These are phyloP conservation scores for Mustela nigripes DNA, from an alignment of 2,113 vertebrate species.

Conservation along the genomic window DNA sequence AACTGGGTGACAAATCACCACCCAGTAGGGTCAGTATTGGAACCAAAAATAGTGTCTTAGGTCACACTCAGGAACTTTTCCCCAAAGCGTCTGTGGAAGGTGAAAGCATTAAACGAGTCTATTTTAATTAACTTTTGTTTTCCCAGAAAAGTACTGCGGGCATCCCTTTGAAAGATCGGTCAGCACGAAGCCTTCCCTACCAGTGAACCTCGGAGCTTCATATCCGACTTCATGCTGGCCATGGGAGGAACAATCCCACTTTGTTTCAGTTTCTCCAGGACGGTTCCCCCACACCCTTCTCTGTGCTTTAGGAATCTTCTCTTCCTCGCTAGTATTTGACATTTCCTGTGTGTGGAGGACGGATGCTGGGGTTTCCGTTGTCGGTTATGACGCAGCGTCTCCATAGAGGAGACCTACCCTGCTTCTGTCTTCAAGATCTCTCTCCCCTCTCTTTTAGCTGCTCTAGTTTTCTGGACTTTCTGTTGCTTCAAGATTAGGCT, in stretches of 20 bases:
- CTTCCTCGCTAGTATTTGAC: background rate
- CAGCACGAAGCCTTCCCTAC: background rate
- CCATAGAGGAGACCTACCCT: background rate
- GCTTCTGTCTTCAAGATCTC: background rate
- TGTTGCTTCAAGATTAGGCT: background rate
- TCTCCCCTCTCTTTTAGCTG: background rate
- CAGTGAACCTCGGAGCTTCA: background rate
- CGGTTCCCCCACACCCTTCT: background rate
- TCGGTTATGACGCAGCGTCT: background rate
- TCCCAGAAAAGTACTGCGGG: background rate
- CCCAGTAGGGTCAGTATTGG: background rate
- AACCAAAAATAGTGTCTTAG: background rate
- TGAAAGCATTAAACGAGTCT: background rate
- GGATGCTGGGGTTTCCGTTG: background rate
- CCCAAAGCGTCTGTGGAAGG: background rate
- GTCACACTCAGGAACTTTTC: background rate
- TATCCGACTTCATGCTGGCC: background rate
- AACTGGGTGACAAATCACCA: background rate
- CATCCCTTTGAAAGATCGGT: background rate
- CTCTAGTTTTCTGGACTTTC: background rate
- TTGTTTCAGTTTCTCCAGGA: background rate
- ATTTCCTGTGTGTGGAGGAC: background rate
- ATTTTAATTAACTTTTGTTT: background rate
- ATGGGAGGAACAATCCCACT: background rate
- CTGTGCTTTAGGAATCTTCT: background rate